Conservation (phyloP, 2,797 vertebrate species). For the Sebastes matsubarae region DNA sequence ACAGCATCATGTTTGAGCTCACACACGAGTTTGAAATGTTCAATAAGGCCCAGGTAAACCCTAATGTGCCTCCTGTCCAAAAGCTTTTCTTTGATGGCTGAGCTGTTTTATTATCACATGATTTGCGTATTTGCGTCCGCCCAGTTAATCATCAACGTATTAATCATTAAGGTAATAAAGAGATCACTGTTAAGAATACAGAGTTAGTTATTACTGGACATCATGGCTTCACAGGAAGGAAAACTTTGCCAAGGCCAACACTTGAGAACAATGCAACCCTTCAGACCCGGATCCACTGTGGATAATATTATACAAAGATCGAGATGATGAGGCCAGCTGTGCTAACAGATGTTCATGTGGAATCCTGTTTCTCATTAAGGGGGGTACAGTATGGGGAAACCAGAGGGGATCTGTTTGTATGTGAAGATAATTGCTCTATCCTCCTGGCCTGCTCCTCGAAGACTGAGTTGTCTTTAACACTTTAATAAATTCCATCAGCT, state of each 20-base stretch:
- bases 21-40: background rate
- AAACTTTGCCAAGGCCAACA: constrained; percentile 51
- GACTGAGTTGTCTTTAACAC: constrained; percentile 37
- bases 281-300: constrained; percentile 53
- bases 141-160: constrained; percentile 27
- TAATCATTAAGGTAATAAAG: constrained; percentile 41
- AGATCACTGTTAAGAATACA: constrained; percentile 38
- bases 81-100: background rate
- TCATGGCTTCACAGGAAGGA: constrained; percentile 45
- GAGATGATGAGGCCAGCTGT: constrained; percentile 73
- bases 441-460: constrained; percentile 36
- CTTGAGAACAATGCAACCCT: constrained; percentile 49
- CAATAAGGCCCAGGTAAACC: background rate
- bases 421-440: constrained; percentile 60
- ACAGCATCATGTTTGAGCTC: background rate
- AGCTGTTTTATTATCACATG: constrained; percentile 18
- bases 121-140: constrained; percentile 2
- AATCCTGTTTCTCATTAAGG: constrained; percentile 58
- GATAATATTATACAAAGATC: constrained; percentile 58
- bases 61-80: background rate
- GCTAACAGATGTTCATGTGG: constrained; percentile 74
- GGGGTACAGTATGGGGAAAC: constrained; percentile 37
- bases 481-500: constrained; percentile 35
- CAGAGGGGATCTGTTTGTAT: constrained; percentile 54
- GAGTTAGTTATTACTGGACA: constrained; percentile 26